These are phyloP conservation scores for Volucella inflata DNA, from an alignment of 2,888 invertebrate species.

Conservation along the genomic window DNA sequence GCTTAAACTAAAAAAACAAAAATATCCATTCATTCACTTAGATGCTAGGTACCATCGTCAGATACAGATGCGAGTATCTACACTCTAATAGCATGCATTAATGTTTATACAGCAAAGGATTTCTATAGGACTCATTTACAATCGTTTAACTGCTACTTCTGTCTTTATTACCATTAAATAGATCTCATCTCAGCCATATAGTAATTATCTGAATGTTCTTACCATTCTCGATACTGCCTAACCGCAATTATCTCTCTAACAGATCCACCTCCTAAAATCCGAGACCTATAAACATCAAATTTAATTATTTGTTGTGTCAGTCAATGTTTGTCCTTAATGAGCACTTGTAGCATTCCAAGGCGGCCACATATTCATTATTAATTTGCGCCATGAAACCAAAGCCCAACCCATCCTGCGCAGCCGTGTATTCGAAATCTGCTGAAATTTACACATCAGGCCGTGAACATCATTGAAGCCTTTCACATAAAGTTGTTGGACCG, in stretches of 20 bases:
- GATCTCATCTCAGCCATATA: no score
- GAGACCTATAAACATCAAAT: conserved; percentile 23
- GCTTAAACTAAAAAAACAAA: no score
- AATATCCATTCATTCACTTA: no score
- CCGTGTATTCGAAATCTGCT: conserved; percentile 16
- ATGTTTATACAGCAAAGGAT: no score
- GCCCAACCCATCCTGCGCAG: neutral
- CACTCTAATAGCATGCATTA: no score
- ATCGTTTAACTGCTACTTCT: conserved; percentile 10
- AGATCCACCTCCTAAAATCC: conserved; percentile 12
- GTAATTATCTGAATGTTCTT: conserved; percentile 4
- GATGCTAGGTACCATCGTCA: neutral
- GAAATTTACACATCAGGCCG: conserved; percentile 62
- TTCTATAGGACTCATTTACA: neutral
- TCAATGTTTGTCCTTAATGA: conserved; percentile 45
- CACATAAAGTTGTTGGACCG: neutral
- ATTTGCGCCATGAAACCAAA: conserved; percentile 4
- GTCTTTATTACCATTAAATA: conserved; percentile 20
- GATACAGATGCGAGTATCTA: neutral
- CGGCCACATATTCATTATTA: conserved; percentile 8
- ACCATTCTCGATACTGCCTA: neutral
- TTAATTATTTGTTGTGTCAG: conserved; percentile 59
- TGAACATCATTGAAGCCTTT: conserved; percentile 43
- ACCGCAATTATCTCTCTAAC: conserved; percentile 17
- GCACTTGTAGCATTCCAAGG: conserved; percentile 49